Evolutionary conservation across 1,140 invertebrate species (phyloP).

Genomic region (Drosophila prosaltans): DNA sequence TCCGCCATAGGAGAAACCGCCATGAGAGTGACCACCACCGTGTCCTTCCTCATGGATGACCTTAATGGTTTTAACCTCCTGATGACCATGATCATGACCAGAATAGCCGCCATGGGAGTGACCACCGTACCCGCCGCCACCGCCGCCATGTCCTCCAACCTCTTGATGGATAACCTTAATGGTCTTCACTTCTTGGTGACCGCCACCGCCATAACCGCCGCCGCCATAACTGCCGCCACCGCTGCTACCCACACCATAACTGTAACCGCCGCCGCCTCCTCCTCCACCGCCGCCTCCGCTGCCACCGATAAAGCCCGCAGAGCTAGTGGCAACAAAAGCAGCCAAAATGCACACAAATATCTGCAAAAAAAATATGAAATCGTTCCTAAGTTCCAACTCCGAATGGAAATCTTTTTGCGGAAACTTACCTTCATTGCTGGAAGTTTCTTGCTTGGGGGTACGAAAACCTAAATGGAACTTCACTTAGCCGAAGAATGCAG

Average conservation of each 20-base stretch:
- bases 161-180: conserved; percentile 62
- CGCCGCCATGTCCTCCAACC: conserved; percentile 38
- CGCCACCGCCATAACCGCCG: conserved; percentile 35
- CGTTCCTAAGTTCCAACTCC: not conserved
- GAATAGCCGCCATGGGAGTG: conserved; percentile 29
- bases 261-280: conserved; percentile 65
- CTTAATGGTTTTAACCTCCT: conserved; percentile 64
- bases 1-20: conserved; percentile 44
- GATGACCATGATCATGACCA: conserved; percentile 40
- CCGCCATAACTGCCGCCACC: conserved; percentile 27
- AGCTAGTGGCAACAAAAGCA: conserved; percentile 66
- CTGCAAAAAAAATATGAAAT: conserved; percentile 23
- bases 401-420: no score
- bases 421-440: conserved; percentile 72
- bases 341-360: conserved; percentile 74
- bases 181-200: conserved; percentile 53
- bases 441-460: conserved; percentile 74
- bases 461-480: conserved; percentile 71
- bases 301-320: conserved; percentile 70
- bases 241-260: conserved; percentile 43
- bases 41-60: conserved; percentile 63
- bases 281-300: conserved; percentile 57
- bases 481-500: conserved; percentile 65
- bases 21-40: conserved; percentile 27
- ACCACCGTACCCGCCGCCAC: conserved; percentile 18